Base-by-base conservation (phyloP, 2,113 vertebrate species). In the Nothoprocta pentlandii region DNA sequence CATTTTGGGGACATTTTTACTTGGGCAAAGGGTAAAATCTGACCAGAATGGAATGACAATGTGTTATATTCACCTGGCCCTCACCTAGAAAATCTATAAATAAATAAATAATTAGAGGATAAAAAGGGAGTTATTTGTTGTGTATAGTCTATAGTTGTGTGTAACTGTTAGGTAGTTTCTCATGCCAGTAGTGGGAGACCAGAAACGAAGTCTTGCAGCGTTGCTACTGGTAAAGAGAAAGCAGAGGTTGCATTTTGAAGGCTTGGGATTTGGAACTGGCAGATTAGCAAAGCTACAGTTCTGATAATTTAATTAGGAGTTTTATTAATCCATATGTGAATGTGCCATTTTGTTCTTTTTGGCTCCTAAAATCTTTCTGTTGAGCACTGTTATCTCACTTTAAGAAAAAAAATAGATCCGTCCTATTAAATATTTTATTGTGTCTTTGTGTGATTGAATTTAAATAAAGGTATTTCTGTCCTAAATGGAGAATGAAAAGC, bases 401-500 rank as follows among this genome's bases (percentile, higher is more conserved):
- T 73, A 83, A 51, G 34, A 91, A 96, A 67, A 16, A 71, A 63
- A 66, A 90, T 78, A 90, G 49, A 79, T 86, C 11, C 19, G 39
- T 68, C 23, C 51, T 84, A 54, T 49, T 83, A 68, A 84, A 95
- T 75, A 41, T 78, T 93, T 87, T 39, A 28, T 19, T 54, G 30
- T 88, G 62, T 25, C 68, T 92, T 89, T 89, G 62, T 80, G 42
- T 82, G 34, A 49, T 20, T 89, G 59, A 17, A 64, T 89, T 89
- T 94, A 66, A 83, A 83, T 75, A 67, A 75, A 80, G 25, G 22
- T 7, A 1, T 80, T 90, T 21, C 16, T 94, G 46, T 78, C n/a
- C 36, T 77, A 80, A 80, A 84, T 61, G 46, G 26, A 67, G n/a
- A 95, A 62, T 66, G 54, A 61, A 87, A 81, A 92, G 26, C 91